These are phyloP conservation scores for Azemiops feae DNA, from an alignment of 2,113 vertebrate genomes.

Conservation along the genomic window DNA sequence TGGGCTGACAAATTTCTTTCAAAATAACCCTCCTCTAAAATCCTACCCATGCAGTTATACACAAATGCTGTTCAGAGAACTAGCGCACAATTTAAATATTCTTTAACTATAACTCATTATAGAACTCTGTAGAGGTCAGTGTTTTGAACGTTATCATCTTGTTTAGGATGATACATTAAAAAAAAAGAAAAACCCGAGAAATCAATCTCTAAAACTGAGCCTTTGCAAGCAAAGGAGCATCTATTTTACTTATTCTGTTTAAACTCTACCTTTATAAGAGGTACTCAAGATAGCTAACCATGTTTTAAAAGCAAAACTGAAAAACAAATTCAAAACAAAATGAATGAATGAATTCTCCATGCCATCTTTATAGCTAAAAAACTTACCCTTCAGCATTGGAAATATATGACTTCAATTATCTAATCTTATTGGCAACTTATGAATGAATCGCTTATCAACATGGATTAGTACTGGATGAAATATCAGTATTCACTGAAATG, in stretches of 20 bases:
- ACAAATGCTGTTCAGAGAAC: background rate
- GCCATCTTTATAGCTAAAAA: no score
- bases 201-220: background rate
- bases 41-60: accelerated
- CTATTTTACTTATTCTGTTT: background rate
- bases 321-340: no score
- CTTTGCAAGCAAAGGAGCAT: background rate
- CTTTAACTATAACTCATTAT: background rate
- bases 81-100: background rate
- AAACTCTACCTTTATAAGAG: background rate
- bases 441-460: no score
- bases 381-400: no score
- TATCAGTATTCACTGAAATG: no score
- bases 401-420: no score
- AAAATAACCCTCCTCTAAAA: background rate
- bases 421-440: no score
- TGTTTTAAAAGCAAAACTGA: no score
- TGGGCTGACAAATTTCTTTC: background rate
- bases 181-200: background rate
- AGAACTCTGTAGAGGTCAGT: background rate
- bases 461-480: no score
- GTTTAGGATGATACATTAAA: background rate
- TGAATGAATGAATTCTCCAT: no score
- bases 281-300: background rate
- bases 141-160: background rate